Conservation (phyloP, 2,888 invertebrate species). For the Lasius fuliginosus region DNA sequence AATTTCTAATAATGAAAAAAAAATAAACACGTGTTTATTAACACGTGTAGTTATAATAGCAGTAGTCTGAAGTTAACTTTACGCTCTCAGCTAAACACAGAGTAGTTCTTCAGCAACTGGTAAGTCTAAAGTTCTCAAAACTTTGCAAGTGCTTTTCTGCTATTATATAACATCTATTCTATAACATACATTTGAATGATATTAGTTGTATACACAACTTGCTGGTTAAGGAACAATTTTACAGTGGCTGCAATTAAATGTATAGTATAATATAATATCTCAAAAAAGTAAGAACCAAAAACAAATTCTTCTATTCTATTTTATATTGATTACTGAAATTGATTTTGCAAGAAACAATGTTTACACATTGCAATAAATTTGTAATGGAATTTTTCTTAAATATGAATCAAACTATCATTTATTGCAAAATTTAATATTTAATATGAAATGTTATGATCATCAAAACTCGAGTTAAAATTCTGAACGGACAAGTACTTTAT, state of each 20-base stretch:
- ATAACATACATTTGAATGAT: neutral
- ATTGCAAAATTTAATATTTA: neutral
- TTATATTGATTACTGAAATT: conserved; percentile 14
- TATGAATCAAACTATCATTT: neutral
- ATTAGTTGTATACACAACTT: conserved; percentile 11
- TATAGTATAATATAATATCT: neutral
- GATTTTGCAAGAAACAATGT: neutral
- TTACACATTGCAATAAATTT: neutral
- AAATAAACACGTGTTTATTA: neutral
- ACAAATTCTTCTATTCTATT: neutral
- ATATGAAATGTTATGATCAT: conserved; percentile 6
- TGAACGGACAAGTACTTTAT: neutral
- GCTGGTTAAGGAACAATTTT: neutral
- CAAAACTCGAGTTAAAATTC: neutral
- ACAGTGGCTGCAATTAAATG: neutral
- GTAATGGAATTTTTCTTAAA: neutral
- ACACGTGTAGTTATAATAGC: neutral
- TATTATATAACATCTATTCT: conserved; percentile 10
- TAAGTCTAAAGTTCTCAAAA: conserved; percentile 29
- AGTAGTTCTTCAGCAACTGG: conserved; percentile 38
- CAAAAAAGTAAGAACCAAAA: neutral
- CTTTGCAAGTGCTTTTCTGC: conserved; percentile 30
- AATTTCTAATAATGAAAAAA: neutral
- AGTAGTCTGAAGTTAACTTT: conserved; percentile 45
- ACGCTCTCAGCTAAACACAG: neutral